These are phyloP conservation scores for Drosophila pachea DNA, from an alignment of 1,140 invertebrate species.

Conservation along the genomic window DNA sequence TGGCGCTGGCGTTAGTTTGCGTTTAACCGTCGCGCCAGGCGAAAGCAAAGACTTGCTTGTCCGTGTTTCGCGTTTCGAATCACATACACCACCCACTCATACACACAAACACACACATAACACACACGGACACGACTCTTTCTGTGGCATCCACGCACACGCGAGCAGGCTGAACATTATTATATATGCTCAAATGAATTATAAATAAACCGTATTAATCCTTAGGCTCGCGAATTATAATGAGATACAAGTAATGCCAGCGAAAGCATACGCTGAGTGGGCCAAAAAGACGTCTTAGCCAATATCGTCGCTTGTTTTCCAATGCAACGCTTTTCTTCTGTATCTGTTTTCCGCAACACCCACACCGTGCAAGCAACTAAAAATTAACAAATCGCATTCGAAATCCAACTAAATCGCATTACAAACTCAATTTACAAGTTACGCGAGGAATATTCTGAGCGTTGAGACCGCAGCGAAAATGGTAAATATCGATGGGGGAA, in stretches of 20 bases:
- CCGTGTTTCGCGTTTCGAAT: conserved; percentile 46
- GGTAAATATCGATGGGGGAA: conserved; percentile 44
- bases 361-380: conserved; percentile 36
- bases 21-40: conserved; percentile 56
- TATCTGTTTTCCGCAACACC: conserved; percentile 71
- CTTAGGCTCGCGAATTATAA: conserved; percentile 19
- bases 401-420: conserved; percentile 6
- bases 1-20: conserved; percentile 49
- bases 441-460: conserved; percentile 9
- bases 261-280: conserved; percentile 6
- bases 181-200: conserved; percentile 18
- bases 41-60: conserved; percentile 52
- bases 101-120: conserved; percentile 39
- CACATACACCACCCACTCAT: conserved; percentile 51
- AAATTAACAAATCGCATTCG: conserved; percentile 15
- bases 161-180: conserved; percentile 23
- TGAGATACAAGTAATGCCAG: conserved; percentile 37
- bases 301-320: conserved; percentile 58
- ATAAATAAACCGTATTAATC: conserved; percentile 6
- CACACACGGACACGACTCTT: conserved; percentile 3
- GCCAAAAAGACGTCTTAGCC: conserved; percentile 35
- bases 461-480: conserved; percentile 46
- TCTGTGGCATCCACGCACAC: conserved; percentile 13
- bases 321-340: conserved; percentile 73
- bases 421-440: conserved; percentile 4